Base-by-base conservation (phyloP, 2,113 vertebrate species). In the Bos javanicus region DNA sequence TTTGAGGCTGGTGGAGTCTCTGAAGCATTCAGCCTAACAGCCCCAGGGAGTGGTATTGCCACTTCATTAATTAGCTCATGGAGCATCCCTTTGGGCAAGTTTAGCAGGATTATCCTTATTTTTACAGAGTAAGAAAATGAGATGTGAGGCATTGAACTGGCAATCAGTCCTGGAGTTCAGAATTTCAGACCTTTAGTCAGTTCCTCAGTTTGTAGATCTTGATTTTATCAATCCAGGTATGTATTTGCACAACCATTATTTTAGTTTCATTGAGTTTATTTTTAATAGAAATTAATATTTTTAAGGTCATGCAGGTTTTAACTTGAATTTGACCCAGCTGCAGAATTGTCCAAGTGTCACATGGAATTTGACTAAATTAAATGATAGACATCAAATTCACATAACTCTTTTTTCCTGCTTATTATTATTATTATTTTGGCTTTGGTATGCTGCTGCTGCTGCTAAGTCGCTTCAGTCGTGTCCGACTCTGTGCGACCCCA, bases 41-140 rank as follows among this genome's bases (percentile, higher is more conserved):
- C 97, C 87, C 71, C 11, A 81, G 97, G 91, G 96, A 96, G 23
- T 26, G 50, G 26, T 28, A 39, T 36, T 95, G 94, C n/a, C 48
- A 50, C 80, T 92, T 96, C 23, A 84, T 62, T 95, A 97, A 91
- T 97, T 96, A 97, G 95, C 74, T 84, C 93, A 76, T 86, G 54
- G 64, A 89, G 21, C 52, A 48, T 95, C 83, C 84, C 97, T 98
- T 87, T 92, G 92, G 96, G 94, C 86, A 95, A 59, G 57, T 64
- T 96, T 78, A 92, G 85, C 46, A 78, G 60, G 43, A 82, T 95
- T 85, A 91, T 82, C 81, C 67, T 39, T 54, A 17, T 87, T 93
- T 93, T 95, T 96, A 52, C 46, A 54, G 50, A 84, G 91, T 57
- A 90, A 84, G 74, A 94, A 92, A 92, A 46, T 92, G 78, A 91